Base-by-base conservation (phyloP, 64 coral and sea anemone species). In the Exaiptasia diaphana region DNA sequence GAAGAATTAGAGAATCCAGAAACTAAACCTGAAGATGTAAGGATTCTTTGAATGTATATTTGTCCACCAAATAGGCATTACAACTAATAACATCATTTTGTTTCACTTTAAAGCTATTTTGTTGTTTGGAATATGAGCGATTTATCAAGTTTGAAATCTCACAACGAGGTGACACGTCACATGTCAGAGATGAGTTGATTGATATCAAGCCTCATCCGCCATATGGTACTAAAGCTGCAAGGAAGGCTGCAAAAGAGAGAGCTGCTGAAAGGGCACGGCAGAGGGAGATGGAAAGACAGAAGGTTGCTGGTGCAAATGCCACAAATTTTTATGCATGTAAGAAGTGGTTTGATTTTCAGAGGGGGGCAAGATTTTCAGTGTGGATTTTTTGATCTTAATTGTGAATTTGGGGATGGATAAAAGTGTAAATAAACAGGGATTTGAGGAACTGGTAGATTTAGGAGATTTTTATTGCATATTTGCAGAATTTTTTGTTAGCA, bases 121-220 rank as follows among this genome's bases (percentile, higher is more conserved):
- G 91, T 25, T 91, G 89, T 49, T 63, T 85, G 15, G 77, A 69
- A 48, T 97, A 97, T 53, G 83, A 97, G 74, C 59, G 75, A 24
- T 58, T 88, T n/a, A 33, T 99, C 6, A 93, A 89, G 38, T 75
- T 87, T 64, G 85, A 99, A 61, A 38, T 85, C 26, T 32, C 68
- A 0, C 80, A 93, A 31, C 68, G 88, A 82, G 46, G 38, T 50
- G 89, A 97, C 75, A 71, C 56, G 22, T 85, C 77, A 75, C 58
- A 82, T 71, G 57, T 99, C 9, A 73, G 44, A 33, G 89, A 97
- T 57, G 85, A 91, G 55, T 76, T 97, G 58, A 97, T 97, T 88
- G 94, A 97, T 38, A 87, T 97, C 12, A 91, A 91, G 49, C 94
- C 94, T 15, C 94, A 97, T 68, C 73, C 94, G 68, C 89, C 94